Evolutionary conservation across 2,113 vertebrate genomes (phyloP).

Genomic region (Phainopepla nitens): DNA sequence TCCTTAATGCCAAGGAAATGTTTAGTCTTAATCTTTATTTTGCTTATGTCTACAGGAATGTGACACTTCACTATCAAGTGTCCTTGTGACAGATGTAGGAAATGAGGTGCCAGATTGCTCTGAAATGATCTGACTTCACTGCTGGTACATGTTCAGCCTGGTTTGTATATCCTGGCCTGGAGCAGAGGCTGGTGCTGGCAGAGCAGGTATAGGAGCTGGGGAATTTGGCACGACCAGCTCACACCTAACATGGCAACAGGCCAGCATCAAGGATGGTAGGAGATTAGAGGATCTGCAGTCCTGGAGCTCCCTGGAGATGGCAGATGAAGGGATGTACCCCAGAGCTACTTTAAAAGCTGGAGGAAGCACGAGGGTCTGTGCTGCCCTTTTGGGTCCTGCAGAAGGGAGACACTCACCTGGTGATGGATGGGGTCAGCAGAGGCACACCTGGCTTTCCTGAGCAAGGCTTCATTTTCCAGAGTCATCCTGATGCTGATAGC

Average conservation of each 20-base stretch:
- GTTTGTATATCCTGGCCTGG: not conserved
- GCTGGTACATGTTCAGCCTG: not conserved
- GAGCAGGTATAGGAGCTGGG: not conserved
- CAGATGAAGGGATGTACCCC: not conserved
- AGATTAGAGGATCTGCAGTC: not conserved
- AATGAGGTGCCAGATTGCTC: not conserved
- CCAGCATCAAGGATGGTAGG: not conserved
- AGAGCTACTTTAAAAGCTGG: not conserved
- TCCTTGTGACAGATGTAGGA: not conserved
- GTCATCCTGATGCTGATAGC: not conserved
- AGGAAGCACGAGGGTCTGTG: not conserved
- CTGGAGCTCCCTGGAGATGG: not conserved
- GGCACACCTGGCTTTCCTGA: not conserved
- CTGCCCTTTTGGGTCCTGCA: not conserved
- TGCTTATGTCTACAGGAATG: conserved; percentile 10
- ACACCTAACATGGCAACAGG: rapidly evolving
- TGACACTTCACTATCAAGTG: not conserved
- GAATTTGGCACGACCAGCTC: not conserved
- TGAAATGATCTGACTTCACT: not conserved
- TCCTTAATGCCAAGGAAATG: not conserved
- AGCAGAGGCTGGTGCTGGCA: not conserved
- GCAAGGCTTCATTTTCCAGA: not conserved
- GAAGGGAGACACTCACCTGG: not conserved
- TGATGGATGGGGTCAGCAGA: rapidly evolving
- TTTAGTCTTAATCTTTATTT: conserved; percentile 37